Conservation (phyloP, 2,797 vertebrate species). For the Babyrousa celebensis region DNA sequence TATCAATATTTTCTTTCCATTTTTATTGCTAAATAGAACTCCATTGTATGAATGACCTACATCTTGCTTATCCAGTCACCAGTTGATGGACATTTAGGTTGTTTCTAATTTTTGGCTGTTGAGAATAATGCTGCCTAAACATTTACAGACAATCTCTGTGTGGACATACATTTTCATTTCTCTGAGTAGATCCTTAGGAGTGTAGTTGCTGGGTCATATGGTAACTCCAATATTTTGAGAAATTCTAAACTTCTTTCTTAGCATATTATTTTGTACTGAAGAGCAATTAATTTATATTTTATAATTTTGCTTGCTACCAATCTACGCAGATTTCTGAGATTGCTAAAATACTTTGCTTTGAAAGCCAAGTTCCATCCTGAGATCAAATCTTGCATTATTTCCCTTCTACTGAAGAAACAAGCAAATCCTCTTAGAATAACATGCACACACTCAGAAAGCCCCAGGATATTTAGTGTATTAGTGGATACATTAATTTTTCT, state of each 20-base stretch:
- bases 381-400: conserved; percentile 16
- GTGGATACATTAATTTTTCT: neutral
- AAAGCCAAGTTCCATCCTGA: conserved; percentile 13
- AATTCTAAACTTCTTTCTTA: conserved; percentile 5
- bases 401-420: conserved; percentile 11
- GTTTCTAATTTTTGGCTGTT: neutral
- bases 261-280: neutral
- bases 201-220: neutral
- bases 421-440: conserved; percentile 34
- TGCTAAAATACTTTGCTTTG: conserved; percentile 22
- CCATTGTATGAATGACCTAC: neutral
- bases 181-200: neutral
- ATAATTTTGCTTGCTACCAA: conserved; percentile 17
- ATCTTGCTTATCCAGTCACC: neutral
- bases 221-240: conserved; percentile 15
- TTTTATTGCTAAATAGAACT: neutral
- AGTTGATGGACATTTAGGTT: neutral
- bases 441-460: neutral
- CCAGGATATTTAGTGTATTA: neutral
- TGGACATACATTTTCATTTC: neutral
- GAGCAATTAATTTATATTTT: neutral
- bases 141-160: neutral
- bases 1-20: neutral
- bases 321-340: neutral
- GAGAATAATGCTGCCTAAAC: neutral